Base-by-base conservation (phyloP, 2,113 vertebrate species). In the Corvus hawaiiensis region DNA sequence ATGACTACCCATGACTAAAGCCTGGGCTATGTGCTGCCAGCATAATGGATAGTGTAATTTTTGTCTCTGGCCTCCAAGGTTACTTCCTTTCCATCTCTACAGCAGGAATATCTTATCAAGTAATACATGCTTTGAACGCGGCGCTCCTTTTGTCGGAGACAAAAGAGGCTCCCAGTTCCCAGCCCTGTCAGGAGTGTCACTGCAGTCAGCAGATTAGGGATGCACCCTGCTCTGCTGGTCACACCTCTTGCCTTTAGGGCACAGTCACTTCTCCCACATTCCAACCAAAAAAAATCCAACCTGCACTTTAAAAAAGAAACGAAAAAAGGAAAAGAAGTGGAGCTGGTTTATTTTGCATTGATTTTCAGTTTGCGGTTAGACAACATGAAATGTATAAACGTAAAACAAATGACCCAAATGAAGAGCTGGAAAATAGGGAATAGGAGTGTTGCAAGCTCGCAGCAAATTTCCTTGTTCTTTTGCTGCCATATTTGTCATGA, bases 81-180 rank as follows among this genome's bases (percentile, higher is more conserved):
- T 93, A 77, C 88, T 96, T 92, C 82, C 79, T 94, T 83, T 83
- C 87, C 16, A 0, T 84, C 68, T 88, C 72, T 74, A 32, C 61
- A 52, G n/a, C 35, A 91, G 79, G 86, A 88, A 67, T 74, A 93
- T 68, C 79, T 95, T 90, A 86, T 81, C 90, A 52, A 90, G 79
- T 14, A 62, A 55, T 59, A 56, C 15, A 9, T 64, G 76, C 52
- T 83, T 83, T 84, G 59, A 41, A 91, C 37, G 3, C 55, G 89
- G 89, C 51, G 84, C 48, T 96, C 14, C 79, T 90, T 86, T 80
- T 63, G 81, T 84, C 85, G 46, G 74, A 87, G 48, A 76, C 46
- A 67, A 91, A 91, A 90, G 75, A 83, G 30, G 9, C 10, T 82
- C 77, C 52, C 64, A 7, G 68, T 51, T 95, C 44, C 41, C 75